Base-by-base conservation (phyloP, 2,113 vertebrate species). In the Eudyptes chrysolophus region DNA sequence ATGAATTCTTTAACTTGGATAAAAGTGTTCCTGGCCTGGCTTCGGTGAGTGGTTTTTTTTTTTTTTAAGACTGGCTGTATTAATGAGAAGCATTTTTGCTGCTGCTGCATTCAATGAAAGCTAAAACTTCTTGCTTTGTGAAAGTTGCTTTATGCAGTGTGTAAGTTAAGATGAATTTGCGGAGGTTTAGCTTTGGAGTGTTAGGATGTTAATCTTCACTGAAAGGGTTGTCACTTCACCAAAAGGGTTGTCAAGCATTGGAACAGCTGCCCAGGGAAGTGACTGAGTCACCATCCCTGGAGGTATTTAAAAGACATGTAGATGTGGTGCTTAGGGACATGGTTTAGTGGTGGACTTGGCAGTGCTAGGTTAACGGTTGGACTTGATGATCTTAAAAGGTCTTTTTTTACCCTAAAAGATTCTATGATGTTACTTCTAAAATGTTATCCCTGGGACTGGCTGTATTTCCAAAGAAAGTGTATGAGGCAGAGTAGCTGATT, bases 1-100 rank as follows among this genome's bases (percentile, higher is more conserved):
- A 99, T 94, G 99, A 99, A 90, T 99, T 99, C 97, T 99, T 99
- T 98, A 99, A 99, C 97, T 98, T 99, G 97, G 99, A 99, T 97
- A 99, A 99, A 97, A 99, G 99, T 15, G 99, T 99, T 98, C 99
- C 99, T 84, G 99, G 99, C 66, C 96, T 99, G 98, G 99, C 99
- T 90, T 99, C 99, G 97, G 99, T 99, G 98, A 99, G 99, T 36
- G 36, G 36, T 96, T 95, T 26, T 7, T 10, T 94, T 84, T n/a
- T 13, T 66, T 36, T 82, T 57, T 52, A 66, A 44, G 38, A 44
- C 48, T 24, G 65, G 22, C 46, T 68, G 4, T 74, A 66, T 70
- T 96, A 8, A 38, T 85, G 72, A 71, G 51, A 81, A 87, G 76
- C 29, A 10, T 44, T 89, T 92, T 78, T 75, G 54, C 25, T 84